These are phyloP conservation scores for Stylophora pistillata DNA, from an alignment of 64 coral and sea anemone genomes.

Conservation along the genomic window DNA sequence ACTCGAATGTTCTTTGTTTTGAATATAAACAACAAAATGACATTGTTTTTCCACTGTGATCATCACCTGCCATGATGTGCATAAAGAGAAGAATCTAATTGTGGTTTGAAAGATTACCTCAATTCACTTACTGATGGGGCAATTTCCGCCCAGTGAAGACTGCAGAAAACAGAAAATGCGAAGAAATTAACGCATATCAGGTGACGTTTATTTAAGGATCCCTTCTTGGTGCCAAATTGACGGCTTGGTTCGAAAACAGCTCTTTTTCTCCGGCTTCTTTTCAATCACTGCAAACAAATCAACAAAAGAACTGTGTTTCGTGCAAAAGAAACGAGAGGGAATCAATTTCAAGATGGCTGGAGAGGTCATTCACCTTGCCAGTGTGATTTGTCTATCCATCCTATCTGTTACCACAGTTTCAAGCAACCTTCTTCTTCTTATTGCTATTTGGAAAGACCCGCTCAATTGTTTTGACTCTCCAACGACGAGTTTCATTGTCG, in stretches of 20 bases:
- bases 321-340: too few relatives aligned
- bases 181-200: background rate
- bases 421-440: conserved; percentile 62
- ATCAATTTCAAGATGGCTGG: conserved; percentile 1
- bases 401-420: conserved; percentile 53
- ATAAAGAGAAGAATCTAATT: background rate
- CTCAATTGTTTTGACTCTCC: conserved; percentile 55
- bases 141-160: background rate
- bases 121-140: background rate
- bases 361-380: conserved; percentile 29
- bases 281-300: background rate
- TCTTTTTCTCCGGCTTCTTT: background rate
- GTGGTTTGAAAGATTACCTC: background rate
- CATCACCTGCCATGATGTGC: background rate
- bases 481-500: conserved; percentile 42
- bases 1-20: background rate
- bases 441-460: conserved; percentile 76
- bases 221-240: conserved; percentile 1
- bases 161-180: background rate
- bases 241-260: background rate
- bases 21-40: background rate
- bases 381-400: conserved; percentile 50
- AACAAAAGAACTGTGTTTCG: background rate
- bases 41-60: background rate
- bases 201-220: background rate